These are phyloP conservation scores for Parthenolecanium corni DNA, from an alignment of 2,888 invertebrate species.

Conservation along the genomic window DNA sequence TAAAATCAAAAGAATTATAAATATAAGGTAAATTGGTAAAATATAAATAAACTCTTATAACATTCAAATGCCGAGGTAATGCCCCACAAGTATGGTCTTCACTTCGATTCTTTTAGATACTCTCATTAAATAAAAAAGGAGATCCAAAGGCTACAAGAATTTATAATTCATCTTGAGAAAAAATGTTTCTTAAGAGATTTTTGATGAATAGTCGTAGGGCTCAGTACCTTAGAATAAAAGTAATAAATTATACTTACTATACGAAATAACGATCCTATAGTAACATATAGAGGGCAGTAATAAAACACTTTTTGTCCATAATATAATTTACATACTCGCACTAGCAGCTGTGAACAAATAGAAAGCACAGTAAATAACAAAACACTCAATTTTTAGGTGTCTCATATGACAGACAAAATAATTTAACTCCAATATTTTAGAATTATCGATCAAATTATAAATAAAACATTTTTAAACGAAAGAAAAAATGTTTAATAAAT, in stretches of 20 bases:
- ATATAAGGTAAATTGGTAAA: not conserved
- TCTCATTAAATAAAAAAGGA: not conserved
- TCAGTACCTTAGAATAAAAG: not conserved
- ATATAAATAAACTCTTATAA: too few species aligned
- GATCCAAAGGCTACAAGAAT: not conserved
- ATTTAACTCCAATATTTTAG: too few species aligned
- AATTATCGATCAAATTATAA: too few species aligned
- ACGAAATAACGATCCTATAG: not conserved
- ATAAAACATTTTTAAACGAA: too few species aligned
- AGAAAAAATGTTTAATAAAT: too few species aligned
- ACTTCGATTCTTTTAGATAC: too few species aligned
- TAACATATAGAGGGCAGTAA: conserved; percentile 8
- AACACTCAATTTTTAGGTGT: not conserved
- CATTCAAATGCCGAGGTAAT: too few species aligned
- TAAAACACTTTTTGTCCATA: not conserved
- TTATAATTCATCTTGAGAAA: not conserved
- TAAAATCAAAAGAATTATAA: not conserved
- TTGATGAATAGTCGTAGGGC: not conserved
- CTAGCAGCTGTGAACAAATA: conserved; percentile 1
- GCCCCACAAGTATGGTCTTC: too few species aligned
- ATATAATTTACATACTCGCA: conserved; percentile 8
- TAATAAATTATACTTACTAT: conserved; percentile 13
- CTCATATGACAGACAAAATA: too few species aligned
- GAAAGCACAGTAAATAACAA: not conserved
- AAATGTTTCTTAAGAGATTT: not conserved